Evolutionary conservation across 2,888 invertebrate genomes (phyloP), one percentile per base, ranked within the genome.

Genomic region (Automeris io): DNA sequence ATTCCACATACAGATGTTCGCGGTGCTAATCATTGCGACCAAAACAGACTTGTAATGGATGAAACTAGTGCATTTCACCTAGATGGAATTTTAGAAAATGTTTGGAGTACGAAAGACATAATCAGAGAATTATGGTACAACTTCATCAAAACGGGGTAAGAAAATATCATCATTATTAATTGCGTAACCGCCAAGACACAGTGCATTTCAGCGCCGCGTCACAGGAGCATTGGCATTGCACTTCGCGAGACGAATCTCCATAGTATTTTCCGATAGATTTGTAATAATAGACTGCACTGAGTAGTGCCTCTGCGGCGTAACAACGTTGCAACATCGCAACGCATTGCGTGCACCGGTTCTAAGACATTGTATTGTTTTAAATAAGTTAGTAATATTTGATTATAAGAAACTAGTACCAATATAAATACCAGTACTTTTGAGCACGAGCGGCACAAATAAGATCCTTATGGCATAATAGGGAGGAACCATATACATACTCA

Each of bases 111-210:
- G 47, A 64, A 54, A 35, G 35, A 38, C 0, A 13, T 45, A 2
- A 41, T 71, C 25, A 57, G 61, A 21, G 51, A 65, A 11, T 42
- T 73, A 3, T 73, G 72, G 73, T 40, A 47, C 6, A 72, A 63
- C 39, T 74, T 74, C 35, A 57, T 68, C 3, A 54, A 29, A 36
- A 57, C 54, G 3, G 64, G 67, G 69, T 70, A 45, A 57, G 59
- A 7, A 13, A 5, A 9, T 16, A 7, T n/a, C n/a, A n/a, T 31
- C 2, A 5, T 5, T n/a, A n/a, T n/a, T n/a, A n/a, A n/a, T n/a
- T n/a, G n/a, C n/a, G n/a, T n/a, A n/a, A n/a, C n/a, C n/a, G n/a
- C n/a, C n/a, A n/a, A n/a, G n/a, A n/a, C n/a, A n/a, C n/a, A n/a
- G n/a, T n/a, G n/a, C n/a, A n/a, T n/a, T n/a, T n/a, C n/a, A n/a